Conservation (phyloP, 2,113 vertebrate genomes). For the Osmerus eperlanus region DNA sequence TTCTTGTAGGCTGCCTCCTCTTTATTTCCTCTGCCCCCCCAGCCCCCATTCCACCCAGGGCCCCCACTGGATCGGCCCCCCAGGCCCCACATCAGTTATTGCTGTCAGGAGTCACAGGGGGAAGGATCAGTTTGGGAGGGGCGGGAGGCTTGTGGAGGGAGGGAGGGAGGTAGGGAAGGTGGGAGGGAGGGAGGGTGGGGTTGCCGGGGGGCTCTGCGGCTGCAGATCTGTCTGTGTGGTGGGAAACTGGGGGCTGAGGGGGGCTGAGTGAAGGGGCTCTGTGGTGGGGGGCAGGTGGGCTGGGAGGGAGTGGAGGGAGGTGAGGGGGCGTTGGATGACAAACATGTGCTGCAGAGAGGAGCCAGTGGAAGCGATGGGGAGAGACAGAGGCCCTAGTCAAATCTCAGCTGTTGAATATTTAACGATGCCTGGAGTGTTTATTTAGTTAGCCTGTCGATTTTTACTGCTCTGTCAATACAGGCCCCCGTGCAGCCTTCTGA, state of each 20-base stretch:
- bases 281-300: constrained; percentile 1
- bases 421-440: constrained; percentile 94
- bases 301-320: constrained; percentile 14
- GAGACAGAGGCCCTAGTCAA: constrained; percentile 79
- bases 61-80: constrained; percentile 69
- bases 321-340: constrained; percentile 38
- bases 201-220: background rate
- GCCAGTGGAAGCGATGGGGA: constrained; percentile 58
- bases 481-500: constrained; percentile 89
- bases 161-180: background rate
- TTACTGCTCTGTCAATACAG: constrained; percentile 99
- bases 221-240: background rate
- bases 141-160: constrained; percentile 12
- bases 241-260: background rate
- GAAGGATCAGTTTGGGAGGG: constrained; percentile 37
- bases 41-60: constrained; percentile 50
- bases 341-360: constrained; percentile 66
- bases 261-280: constrained; percentile 54
- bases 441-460: constrained; percentile 99
- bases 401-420: constrained; percentile 99
- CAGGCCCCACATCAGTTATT: constrained; percentile 73
- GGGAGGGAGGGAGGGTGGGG: background rate
- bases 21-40: constrained; percentile 72
- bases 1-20: constrained; percentile 73
- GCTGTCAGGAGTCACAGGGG: constrained; percentile 68